A percentile compares a stretch with the other conserved stretches of the same genome.
These are phyloP conservation scores for Periophthalmus modestus DNA, from an alignment of 2,113 vertebrate species.

Conservation along the genomic window DNA sequence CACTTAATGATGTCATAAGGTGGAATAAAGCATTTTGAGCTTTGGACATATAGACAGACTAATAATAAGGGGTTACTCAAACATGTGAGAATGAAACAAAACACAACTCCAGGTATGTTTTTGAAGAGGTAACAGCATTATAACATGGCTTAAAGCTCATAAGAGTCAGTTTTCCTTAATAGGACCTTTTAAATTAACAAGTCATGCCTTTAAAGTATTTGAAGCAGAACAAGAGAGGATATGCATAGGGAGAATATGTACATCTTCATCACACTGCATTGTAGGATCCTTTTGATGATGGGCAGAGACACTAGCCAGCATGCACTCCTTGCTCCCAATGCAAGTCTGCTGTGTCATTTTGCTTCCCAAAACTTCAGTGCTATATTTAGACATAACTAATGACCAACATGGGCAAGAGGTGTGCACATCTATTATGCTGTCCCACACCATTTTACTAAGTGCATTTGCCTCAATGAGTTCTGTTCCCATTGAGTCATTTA, in stretches of 20 bases:
- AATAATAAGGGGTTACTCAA: too few relatives aligned
- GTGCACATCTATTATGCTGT: conserved; percentile 24
- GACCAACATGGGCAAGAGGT: conserved; percentile 14
- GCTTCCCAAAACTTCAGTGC: conserved; percentile 16
- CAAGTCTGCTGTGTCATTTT: conserved; percentile 20
- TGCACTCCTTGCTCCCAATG: conserved; percentile 15
- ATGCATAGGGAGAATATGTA: conserved; percentile 8
- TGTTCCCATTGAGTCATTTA: conserved; percentile 49
- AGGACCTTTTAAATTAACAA: too few relatives aligned
- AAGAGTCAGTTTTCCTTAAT: too few relatives aligned
- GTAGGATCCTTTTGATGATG: not conserved
- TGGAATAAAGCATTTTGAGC: too few relatives aligned
- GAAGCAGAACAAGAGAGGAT: too few relatives aligned
- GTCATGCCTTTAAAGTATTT: too few relatives aligned
- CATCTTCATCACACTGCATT: conserved; percentile 1
- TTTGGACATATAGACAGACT: too few relatives aligned
- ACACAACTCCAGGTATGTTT: too few relatives aligned
- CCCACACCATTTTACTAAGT: conserved; percentile 48
- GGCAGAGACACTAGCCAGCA: not conserved
- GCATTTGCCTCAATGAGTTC: conserved; percentile 39
- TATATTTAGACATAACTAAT: conserved; percentile 43
- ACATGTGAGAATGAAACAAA: too few relatives aligned
- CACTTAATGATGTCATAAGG: too few relatives aligned
- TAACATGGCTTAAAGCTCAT: too few relatives aligned
- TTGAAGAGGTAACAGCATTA: too few relatives aligned